Evolutionary conservation across 2,113 vertebrate genomes (phyloP), one percentile per base, ranked within the genome.

Genomic region (Argyrosomus japonicus): DNA sequence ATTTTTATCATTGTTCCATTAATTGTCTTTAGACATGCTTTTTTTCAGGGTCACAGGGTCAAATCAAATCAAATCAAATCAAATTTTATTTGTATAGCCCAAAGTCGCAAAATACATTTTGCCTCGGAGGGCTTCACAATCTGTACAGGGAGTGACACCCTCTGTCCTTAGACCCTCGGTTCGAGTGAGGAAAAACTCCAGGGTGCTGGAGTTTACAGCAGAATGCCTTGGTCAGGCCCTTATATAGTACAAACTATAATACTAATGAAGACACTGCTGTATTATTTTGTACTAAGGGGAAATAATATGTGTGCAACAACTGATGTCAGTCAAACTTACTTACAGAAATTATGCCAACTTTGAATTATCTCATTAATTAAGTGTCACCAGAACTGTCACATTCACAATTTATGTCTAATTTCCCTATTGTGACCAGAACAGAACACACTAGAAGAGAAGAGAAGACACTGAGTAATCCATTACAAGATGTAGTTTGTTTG

Each of bases 21-120:
- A 29, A 18, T 70, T 61, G 64, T 61, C 47, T 79, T 63, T 60
- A 50, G 32, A 36, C 36, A 50, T 32, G 12, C n/a, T 32, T 63
- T 73, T 54, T 57, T 60, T 32, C 21, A 36, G 17, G 21, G 63
- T 78, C 51, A 63, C 53, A n/a, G n/a, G n/a, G n/a, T n/a, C n/a
- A n/a, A n/a, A n/a, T n/a, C n/a, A n/a, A n/a, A n/a, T n/a, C n/a
- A n/a, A n/a, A n/a, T n/a, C n/a, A n/a, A n/a, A n/a, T n/a, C n/a
- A n/a, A n/a, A n/a, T n/a, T n/a, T n/a, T n/a, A n/a, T n/a, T n/a
- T n/a, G n/a, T n/a, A n/a, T n/a, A n/a, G n/a, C n/a, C n/a, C n/a
- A n/a, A n/a, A n/a, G n/a, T n/a, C n/a, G n/a, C n/a, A n/a, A n/a
- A n/a, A n/a, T n/a, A n/a, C n/a, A n/a, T n/a, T n/a, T n/a, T n/a